A percentile compares a stretch with the other conserved stretches of the same genome.
phyloP scores from a whole-genome alignment of 2,888 invertebrate species.

The Diarsia brunnea region DNA sequence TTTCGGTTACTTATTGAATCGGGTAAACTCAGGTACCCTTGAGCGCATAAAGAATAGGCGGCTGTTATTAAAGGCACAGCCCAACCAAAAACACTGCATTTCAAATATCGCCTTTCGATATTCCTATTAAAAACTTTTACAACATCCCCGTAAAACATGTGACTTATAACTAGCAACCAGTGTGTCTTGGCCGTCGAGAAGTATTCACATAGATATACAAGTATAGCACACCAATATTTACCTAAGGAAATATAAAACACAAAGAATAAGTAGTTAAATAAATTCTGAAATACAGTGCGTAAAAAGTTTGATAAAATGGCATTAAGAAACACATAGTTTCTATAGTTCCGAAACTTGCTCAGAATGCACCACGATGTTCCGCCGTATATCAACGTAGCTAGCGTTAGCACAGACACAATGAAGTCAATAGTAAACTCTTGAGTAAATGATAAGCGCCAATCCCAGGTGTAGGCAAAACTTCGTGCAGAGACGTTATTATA shows the following conservation, averaged over 20 bases:
- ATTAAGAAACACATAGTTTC: constrained; percentile 2
- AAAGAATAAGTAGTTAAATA: no score
- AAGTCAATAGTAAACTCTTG: not conserved
- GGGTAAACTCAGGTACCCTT: no score
- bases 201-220: not conserved
- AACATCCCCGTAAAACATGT: constrained; percentile 4
- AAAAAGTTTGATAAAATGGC: not conserved
- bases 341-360: not conserved
- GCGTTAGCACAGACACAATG: not conserved
- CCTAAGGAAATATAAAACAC: no score
- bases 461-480: no score
- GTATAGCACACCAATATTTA: not conserved
- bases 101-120: constrained; percentile 1
- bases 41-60: no score
- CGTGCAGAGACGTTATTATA: no score
- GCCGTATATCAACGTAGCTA: not conserved
- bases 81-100: not conserved
- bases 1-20: no score
- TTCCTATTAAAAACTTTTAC: constrained; percentile 2
- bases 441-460: no score
- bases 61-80: not conserved
- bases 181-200: not conserved
- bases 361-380: constrained; percentile 8
- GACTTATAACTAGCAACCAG: constrained; percentile 9
- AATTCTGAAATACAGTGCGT: no score